These are phyloP conservation scores for Hololepta plana DNA, from an alignment of 2,888 invertebrate species.

Conservation along the genomic window DNA sequence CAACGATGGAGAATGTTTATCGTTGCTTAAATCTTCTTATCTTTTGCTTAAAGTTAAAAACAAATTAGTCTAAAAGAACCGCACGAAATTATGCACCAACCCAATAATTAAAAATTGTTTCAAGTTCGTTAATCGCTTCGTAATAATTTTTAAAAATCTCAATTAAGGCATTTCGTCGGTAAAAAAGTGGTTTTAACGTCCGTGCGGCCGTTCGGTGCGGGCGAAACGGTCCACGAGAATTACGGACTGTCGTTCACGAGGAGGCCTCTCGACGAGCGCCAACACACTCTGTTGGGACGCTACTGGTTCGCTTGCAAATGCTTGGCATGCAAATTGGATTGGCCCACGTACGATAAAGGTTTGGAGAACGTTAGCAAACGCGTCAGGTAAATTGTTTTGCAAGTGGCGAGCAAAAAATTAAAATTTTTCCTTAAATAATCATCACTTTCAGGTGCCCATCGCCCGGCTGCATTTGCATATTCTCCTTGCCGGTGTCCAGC, in stretches of 20 bases:
- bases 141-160: constrained; percentile 2
- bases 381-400: constrained; percentile 22
- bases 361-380: constrained; percentile 29
- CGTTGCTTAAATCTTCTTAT: no score
- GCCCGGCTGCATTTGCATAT: constrained; percentile 27
- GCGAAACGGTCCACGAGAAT: constrained; percentile 61
- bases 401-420: not conserved
- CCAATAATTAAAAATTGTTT: no score
- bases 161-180: constrained; percentile 52
- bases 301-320: constrained; percentile 70
- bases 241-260: constrained; percentile 65
- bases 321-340: constrained; percentile 51
- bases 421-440: no score
- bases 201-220: constrained; percentile 40
- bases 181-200: constrained; percentile 52
- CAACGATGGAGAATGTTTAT: no score
- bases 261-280: constrained; percentile 35
- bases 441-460: constrained; percentile 30
- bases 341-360: constrained; percentile 45
- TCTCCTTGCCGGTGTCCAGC: constrained; percentile 27
- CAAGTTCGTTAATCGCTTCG: not conserved
- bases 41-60: no score
- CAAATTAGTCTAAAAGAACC: no score
- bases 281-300: constrained; percentile 43
- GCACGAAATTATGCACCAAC: no score